Evolutionary conservation across 1,140 invertebrate genomes (phyloP).

Genomic region (Lepidurus apus): DNA sequence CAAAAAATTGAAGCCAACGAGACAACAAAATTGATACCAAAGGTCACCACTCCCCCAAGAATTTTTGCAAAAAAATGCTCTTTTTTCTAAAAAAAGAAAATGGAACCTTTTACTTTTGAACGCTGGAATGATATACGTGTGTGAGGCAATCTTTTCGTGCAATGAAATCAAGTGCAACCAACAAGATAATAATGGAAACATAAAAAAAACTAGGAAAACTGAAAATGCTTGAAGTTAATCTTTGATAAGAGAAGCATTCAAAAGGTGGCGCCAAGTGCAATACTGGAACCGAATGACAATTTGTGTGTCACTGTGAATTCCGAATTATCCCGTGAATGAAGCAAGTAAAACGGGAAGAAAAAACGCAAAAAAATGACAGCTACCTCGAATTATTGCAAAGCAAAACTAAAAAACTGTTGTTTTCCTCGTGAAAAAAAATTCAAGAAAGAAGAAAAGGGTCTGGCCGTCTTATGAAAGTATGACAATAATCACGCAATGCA

Average conservation of each 20-base stretch:
- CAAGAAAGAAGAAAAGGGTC: neutral
- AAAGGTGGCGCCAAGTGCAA: slow-evolving; percentile 6
- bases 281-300: neutral
- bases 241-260: too few species aligned
- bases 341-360: neutral
- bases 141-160: slow-evolving; percentile 18
- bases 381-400: slow-evolving; percentile 22
- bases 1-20: slow-evolving; percentile 10
- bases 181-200: neutral
- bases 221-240: too few species aligned
- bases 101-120: neutral
- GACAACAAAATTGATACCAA: slow-evolving; percentile 9
- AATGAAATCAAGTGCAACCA: slow-evolving; percentile 15
- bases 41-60: neutral
- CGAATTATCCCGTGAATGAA: neutral
- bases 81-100: neutral
- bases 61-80: neutral
- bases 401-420: neutral
- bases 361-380: neutral
- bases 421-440: slow-evolving; percentile 14
- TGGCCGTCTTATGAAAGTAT: neutral
- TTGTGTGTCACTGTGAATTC: slow-evolving; percentile 7
- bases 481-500: slow-evolving; percentile 19
- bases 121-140: neutral
- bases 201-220: neutral